Percentiles rank a stretch among this genome's conserved stretches.
phyloP scores from a whole-genome alignment of 30 jellyfish, hydroid and myxozoan species.

The Hydractinia symbiolongicarpus region DNA sequence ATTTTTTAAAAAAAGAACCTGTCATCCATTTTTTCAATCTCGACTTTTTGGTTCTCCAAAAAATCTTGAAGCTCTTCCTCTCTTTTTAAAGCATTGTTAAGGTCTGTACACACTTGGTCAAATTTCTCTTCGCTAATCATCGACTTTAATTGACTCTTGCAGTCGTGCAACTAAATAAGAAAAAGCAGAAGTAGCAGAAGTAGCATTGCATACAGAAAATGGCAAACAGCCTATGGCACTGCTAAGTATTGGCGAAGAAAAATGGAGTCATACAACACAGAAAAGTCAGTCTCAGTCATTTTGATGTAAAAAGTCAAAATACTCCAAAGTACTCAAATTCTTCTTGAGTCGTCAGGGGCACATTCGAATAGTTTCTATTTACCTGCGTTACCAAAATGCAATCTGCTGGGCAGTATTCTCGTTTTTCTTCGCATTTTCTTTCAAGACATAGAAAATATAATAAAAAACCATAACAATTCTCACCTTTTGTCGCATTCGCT shows the following conservation, averaged over 20 bases:
- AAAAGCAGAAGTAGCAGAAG: background rate
- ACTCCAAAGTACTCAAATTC: too few species aligned
- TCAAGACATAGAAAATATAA: too few species aligned
- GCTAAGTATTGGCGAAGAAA: background rate
- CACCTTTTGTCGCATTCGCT: too few species aligned
- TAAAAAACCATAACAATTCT: too few species aligned
- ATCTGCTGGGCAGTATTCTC: too few species aligned
- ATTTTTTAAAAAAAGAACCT: conserved; percentile 26
- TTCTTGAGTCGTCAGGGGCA: too few species aligned
- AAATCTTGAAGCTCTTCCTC: conserved; percentile 51
- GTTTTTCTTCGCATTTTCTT: too few species aligned
- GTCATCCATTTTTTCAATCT: conserved; percentile 53
- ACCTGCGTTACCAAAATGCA: too few species aligned
- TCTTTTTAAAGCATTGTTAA: conserved; percentile 48
- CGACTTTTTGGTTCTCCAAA: conserved; percentile 47
- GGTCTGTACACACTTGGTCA: conserved; percentile 41
- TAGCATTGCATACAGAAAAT: background rate
- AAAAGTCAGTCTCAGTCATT: background rate
- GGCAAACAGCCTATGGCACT: background rate
- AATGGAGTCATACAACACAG: background rate
- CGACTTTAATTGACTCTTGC: conserved; percentile 20
- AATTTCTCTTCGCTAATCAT: conserved; percentile 39
- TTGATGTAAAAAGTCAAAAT: background rate
- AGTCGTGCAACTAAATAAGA: conserved; percentile 18
- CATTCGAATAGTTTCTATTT: too few species aligned